Evolutionary conservation across 1,140 invertebrate species (phyloP).

Genomic region (Megalopta genalis): DNA sequence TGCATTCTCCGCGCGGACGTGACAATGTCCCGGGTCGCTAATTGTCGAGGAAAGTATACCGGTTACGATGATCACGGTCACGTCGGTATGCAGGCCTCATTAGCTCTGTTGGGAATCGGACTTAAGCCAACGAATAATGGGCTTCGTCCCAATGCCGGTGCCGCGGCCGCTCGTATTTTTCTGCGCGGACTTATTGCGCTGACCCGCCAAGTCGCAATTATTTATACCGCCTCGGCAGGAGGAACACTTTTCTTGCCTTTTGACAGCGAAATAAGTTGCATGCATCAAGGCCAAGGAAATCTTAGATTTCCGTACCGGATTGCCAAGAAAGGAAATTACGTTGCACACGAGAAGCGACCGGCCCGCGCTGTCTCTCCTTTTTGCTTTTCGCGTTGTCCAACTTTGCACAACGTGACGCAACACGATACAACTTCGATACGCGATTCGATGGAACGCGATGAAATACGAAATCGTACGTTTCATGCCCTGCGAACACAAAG

Average conservation of each 20-base stretch:
- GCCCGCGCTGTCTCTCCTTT: background rate
- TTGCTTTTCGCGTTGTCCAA: background rate
- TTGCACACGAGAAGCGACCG: background rate
- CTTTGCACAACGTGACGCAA: too few relatives aligned
- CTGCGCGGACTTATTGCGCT: constrained; percentile 49
- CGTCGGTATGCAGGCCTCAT: constrained; percentile 51
- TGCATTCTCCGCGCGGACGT: background rate
- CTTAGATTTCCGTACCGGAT: background rate
- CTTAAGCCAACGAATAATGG: constrained; percentile 61
- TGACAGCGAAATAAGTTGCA: constrained; percentile 41
- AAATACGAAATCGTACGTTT: too few relatives aligned
- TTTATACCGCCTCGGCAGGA: constrained; percentile 52
- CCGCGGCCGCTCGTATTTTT: constrained; percentile 48
- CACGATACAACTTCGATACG: too few relatives aligned
- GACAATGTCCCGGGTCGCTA: constrained; percentile 19
- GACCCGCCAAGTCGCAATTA: constrained; percentile 51
- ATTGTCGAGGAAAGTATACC: constrained; percentile 35
- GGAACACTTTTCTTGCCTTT: constrained; percentile 47
- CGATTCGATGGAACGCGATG: too few relatives aligned
- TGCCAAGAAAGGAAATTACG: background rate
- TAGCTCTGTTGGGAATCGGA: constrained; percentile 48
- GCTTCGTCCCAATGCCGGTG: constrained; percentile 45
- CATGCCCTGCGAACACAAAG: too few relatives aligned
- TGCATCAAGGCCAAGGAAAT: constrained; percentile 12
- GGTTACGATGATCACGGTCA: constrained; percentile 39